Conservation (phyloP, 2,797 vertebrate species). For the Leucoraja ocellata region DNA sequence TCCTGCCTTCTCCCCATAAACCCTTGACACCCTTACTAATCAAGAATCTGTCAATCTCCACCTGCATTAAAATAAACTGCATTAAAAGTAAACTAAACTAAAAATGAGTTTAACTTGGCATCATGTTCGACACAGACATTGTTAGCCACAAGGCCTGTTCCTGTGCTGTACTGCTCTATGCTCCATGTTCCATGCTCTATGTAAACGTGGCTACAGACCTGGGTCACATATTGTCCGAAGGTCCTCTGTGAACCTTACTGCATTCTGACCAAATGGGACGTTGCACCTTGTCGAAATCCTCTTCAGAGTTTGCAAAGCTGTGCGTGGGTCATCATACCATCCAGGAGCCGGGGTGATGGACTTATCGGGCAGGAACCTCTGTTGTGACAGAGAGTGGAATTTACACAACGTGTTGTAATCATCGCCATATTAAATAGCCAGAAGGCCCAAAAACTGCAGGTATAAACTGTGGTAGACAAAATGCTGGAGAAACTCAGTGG, state of each 20-base stretch:
- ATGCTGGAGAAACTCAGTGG: no score
- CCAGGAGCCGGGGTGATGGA: slow-evolving; percentile 66
- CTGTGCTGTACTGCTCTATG: no score
- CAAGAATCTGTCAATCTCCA: no score
- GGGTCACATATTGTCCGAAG: slow-evolving; percentile 48
- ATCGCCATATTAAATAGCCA: background rate
- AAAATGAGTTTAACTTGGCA: no score
- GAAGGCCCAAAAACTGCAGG: background rate
- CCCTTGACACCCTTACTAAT: no score
- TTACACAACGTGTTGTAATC: slow-evolving; percentile 27
- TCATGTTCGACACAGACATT: no score
- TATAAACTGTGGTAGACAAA: background rate
- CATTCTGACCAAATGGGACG: slow-evolving; percentile 62
- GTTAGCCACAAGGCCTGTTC: no score
- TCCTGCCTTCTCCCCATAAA: no score
- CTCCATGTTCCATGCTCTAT: background rate
- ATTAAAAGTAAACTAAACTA: no score
- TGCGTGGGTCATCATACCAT: slow-evolving; percentile 59
- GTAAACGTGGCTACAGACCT: slow-evolving; percentile 52
- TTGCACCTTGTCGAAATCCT: slow-evolving; percentile 54
- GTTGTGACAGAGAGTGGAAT: slow-evolving; percentile 44
- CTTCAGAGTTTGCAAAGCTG: slow-evolving; percentile 57
- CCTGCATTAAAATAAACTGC: no score
- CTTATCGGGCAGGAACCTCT: slow-evolving; percentile 64
- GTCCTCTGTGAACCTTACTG: slow-evolving; percentile 53